Evolutionary conservation across 2,113 vertebrate species (phyloP).

Genomic region (Nycticebus coucang): DNA sequence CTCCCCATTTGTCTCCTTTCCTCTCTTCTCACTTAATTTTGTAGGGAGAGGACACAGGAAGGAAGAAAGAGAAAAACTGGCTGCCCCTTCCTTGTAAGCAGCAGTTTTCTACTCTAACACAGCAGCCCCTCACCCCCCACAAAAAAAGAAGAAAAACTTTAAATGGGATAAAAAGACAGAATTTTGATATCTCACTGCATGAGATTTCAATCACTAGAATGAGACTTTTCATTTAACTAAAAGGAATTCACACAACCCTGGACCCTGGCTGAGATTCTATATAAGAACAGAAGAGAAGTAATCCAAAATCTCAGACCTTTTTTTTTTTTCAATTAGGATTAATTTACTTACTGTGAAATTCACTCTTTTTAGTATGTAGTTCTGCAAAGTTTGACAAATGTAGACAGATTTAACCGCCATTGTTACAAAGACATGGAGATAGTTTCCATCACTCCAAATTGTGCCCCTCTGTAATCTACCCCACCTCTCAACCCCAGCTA

Average conservation of each 20-base stretch:
- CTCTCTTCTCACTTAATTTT: neutral
- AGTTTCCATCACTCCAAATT: neutral
- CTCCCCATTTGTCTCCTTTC: neutral
- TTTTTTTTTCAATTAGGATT: neutral
- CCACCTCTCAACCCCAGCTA: neutral
- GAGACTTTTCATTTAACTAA: neutral
- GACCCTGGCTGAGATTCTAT: neutral
- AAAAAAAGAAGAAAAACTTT: neutral
- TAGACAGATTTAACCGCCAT: neutral
- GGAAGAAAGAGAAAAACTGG: neutral
- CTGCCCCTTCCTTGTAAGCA: neutral
- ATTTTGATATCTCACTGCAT: neutral
- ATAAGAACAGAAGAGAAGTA: neutral
- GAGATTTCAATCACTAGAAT: neutral
- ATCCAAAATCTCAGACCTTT: neutral
- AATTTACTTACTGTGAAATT: neutral
- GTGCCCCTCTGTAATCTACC: neutral
- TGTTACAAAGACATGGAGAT: neutral
- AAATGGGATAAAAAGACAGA: neutral
- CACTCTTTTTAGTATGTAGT: neutral
- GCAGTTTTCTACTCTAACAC: neutral
- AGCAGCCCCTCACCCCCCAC: too few relatives aligned
- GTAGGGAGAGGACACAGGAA: neutral
- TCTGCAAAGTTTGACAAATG: neutral
- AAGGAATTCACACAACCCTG: neutral